These are phyloP conservation scores for Cepphus grylle DNA, from an alignment of 2,113 vertebrate species.

Conservation along the genomic window DNA sequence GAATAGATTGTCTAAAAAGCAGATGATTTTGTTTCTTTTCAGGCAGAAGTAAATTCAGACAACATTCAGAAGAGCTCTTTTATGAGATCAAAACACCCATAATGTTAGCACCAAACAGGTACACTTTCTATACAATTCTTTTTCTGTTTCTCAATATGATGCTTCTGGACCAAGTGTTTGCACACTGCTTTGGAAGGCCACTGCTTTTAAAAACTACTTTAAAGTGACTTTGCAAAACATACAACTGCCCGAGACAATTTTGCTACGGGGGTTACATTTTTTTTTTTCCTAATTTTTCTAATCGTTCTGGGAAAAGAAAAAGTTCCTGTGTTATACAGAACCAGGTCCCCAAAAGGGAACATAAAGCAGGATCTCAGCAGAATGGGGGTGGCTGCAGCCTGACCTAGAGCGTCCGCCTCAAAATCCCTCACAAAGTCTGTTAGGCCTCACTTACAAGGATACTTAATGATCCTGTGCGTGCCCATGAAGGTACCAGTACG, in stretches of 20 bases:
- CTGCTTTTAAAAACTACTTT: not conserved
- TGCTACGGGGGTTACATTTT: not conserved
- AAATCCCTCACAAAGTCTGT: not conserved
- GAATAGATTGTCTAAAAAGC: not conserved
- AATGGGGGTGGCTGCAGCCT: not conserved
- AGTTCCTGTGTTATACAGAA: not conserved
- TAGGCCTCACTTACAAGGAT: not conserved
- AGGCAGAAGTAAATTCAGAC: not conserved
- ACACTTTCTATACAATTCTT: not conserved
- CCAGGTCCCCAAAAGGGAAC: not conserved
- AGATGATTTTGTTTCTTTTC: not conserved
- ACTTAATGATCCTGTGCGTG: fast-evolving
- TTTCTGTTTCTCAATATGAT: not conserved
- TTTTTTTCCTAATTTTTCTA: not conserved
- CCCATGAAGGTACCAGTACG: not conserved
- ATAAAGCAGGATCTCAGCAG: not conserved
- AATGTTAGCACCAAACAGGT: not conserved
- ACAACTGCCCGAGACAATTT: not conserved
- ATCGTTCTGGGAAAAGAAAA: not conserved
- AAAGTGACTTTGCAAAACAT: not conserved
- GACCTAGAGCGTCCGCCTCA: not conserved
- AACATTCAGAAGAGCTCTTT: not conserved
- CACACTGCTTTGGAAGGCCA: not conserved
- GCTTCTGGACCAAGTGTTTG: not conserved
- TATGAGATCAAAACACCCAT: not conserved